These are phyloP conservation scores for Peromyscus polionotus DNA, from an alignment of 2,113 vertebrate species.

Conservation along the genomic window DNA sequence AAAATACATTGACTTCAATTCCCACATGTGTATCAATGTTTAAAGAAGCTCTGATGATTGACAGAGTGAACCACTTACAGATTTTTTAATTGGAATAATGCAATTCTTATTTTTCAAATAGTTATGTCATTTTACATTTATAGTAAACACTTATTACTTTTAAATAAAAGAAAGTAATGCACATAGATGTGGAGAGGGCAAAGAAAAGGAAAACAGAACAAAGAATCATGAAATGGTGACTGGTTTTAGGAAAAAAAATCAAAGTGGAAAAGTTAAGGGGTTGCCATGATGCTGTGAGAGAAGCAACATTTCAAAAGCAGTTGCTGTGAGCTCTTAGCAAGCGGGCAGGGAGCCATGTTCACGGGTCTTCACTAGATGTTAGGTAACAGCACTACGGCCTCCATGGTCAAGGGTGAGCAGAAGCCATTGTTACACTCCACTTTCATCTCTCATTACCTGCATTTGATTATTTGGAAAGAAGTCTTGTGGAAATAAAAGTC, in stretches of 20 bases:
- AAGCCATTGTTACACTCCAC: background rate
- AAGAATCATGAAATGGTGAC: background rate
- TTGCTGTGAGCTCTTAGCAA: background rate
- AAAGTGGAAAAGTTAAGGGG: background rate
- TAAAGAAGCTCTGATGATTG: too few species aligned
- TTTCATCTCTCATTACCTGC: background rate
- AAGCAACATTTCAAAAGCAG: background rate
- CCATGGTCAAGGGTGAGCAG: background rate
- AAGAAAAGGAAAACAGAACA: background rate
- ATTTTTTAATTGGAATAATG: background rate
- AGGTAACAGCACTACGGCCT: background rate
- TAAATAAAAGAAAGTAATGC: background rate
- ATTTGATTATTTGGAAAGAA: background rate
- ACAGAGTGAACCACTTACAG: background rate
- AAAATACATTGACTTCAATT: background rate
- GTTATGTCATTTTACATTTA: background rate
- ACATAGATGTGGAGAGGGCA: background rate
- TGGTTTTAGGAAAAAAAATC: background rate
- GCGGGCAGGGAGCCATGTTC: too few species aligned
- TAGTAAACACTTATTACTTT: background rate
- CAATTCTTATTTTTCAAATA: constrained; percentile 21
- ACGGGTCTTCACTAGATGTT: too few species aligned
- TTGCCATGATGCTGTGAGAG: background rate
- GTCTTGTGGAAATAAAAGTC: constrained; percentile 11
- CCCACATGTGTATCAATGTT: background rate